A percentile compares a stretch with the other conserved stretches of the same genome.
Evolutionary conservation across 2,888 invertebrate genomes (phyloP).

Genomic region (Teinopalpus imperialis): DNA sequence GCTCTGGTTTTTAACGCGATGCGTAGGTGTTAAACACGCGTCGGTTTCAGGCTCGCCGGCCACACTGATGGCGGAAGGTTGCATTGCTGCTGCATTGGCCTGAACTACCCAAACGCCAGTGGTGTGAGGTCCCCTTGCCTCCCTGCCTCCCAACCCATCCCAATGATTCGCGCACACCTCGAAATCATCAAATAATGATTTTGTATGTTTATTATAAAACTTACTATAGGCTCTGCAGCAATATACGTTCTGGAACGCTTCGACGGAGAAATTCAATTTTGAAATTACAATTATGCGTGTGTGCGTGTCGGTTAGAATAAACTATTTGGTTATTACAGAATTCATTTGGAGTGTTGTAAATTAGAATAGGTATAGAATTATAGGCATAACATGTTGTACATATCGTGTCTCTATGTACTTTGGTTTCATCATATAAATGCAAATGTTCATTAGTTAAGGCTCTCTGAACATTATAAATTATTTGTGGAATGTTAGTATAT

Average conservation of each 20-base stretch:
- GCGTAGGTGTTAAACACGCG: constrained; percentile 81
- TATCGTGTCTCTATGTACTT: constrained; percentile 23
- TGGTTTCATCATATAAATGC: constrained; percentile 19
- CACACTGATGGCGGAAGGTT: constrained; percentile 75
- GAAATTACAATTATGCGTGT: constrained; percentile 43
- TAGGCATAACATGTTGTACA: constrained; percentile 35
- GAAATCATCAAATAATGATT: constrained; percentile 82
- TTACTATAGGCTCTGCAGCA: constrained; percentile 32
- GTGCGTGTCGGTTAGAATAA: constrained; percentile 53
- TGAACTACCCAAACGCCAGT: constrained; percentile 33
- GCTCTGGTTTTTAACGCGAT: constrained; percentile 63
- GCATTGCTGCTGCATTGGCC: constrained; percentile 68
- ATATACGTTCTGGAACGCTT: constrained; percentile 30
- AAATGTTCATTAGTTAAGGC: constrained; percentile 15
- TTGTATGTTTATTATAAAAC: constrained; percentile 77
- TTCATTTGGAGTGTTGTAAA: constrained; percentile 51
- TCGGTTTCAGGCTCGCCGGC: constrained; percentile 73
- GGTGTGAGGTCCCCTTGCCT: constrained; percentile 52
- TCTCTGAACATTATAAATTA: constrained; percentile 12
- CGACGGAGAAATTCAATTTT: constrained; percentile 41
- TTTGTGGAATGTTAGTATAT: too few relatives aligned
- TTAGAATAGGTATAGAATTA: constrained; percentile 48
- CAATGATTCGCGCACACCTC: constrained; percentile 67
- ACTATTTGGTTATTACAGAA: constrained; percentile 62
- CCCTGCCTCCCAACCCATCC: constrained; percentile 49